phyloP scores from a whole-genome alignment of 2,797 vertebrate genomes.

The Sebastes umbrosus region DNA sequence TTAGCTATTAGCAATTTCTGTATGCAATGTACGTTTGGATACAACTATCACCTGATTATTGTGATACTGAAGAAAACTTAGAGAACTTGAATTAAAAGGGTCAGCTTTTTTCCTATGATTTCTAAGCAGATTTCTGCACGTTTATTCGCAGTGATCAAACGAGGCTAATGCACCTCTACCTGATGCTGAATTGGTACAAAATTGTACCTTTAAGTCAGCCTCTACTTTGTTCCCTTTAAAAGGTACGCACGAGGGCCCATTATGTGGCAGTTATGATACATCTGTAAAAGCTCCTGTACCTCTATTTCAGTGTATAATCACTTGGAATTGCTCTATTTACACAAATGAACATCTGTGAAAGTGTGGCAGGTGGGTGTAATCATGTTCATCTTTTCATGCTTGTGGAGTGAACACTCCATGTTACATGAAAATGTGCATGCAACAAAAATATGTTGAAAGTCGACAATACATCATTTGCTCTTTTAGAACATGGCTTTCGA shows the following conservation, averaged over 20 bases:
- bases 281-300: not conserved
- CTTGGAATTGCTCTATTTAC: not conserved
- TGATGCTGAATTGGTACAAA: not conserved
- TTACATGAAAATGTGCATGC: not conserved
- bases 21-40: not conserved
- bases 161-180: too few species aligned
- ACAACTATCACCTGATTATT: not conserved
- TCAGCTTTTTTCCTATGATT: not conserved
- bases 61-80: not conserved
- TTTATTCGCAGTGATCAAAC: not conserved
- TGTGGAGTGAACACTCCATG: not conserved
- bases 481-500: not conserved
- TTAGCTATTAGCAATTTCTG: not conserved
- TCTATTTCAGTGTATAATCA: not conserved
- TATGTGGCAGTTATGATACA: not conserved
- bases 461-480: not conserved
- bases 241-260: not conserved
- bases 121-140: not conserved
- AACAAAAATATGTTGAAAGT: not conserved
- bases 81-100: not conserved
- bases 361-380: not conserved
- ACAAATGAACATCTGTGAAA: not conserved
- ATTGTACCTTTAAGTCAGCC: not conserved
- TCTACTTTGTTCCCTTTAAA: not conserved
- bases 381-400: not conserved